Evolutionary conservation across 1,140 invertebrate genomes (phyloP), one percentile per base, ranked within the genome.

Genomic region (Colletes gigas): DNA sequence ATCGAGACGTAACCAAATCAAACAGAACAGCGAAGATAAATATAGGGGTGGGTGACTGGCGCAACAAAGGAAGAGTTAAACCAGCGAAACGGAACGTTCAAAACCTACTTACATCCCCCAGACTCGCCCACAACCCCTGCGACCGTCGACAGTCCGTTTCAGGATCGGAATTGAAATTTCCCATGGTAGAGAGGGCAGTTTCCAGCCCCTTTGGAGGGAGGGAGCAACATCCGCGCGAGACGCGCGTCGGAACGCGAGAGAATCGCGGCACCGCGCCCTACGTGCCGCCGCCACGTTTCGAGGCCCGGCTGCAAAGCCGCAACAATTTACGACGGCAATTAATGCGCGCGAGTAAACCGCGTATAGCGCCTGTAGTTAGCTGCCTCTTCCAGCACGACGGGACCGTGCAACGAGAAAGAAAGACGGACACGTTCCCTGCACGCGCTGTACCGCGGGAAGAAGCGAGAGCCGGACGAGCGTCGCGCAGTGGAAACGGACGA

Each of bases 281-380:
- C 59, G 62, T 76, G 68, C 81, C 73, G 72, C 77, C 54, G 55
- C 30, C 84, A 80, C 84, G 86, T 89, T 88, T 87, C 85, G 84
- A 86, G 50, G 9, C 82, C 85, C 82, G 84, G 84, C 81, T 88
- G 91, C 85, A 92, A 92, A 92, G 90, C 90, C 91, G 89, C 92
- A 92, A 92, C 90, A 92, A 93, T 93, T 93, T 93, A 93, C 92
- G 92, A 93, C 91, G 91, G 92, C 92, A 93, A 93, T 93, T 93
- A 93, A 93, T 91, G 92, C 91, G 88, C 91, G 88, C 90, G 92
- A 92, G 92, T 91, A 91, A 92, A 91, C 91, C 91, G 90, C 89
- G 91, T 86, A 91, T 89, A 90, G 85, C 89, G 87, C 87, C 90
- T 90, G 89, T 90, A 88, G 90, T 91, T 90, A 89, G 88, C 83